Evolutionary conservation across 2,888 invertebrate genomes (phyloP).

Genomic region (Andricus curvator): DNA sequence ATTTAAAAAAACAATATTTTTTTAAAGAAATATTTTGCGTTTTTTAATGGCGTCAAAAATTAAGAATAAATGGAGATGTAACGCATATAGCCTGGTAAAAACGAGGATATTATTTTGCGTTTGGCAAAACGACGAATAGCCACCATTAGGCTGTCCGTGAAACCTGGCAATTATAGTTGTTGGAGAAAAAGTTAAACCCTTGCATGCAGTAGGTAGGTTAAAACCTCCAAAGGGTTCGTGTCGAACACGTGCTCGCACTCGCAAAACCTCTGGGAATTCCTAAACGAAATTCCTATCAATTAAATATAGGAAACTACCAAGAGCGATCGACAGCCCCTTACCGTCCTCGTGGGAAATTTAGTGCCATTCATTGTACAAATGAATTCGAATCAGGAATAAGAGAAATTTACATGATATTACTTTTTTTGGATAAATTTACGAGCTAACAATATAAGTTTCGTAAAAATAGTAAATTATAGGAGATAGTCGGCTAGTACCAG

Average conservation of each 20-base stretch:
- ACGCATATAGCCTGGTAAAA: not conserved
- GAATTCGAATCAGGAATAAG: constrained; percentile 1
- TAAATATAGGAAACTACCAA: constrained; percentile 10
- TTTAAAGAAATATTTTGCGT: not conserved
- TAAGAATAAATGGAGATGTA: not conserved
- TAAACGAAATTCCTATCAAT: constrained; percentile 37
- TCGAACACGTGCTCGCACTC: constrained; percentile 21
- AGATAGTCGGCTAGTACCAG: no score
- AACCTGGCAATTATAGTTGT: constrained; percentile 30
- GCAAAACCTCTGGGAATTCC: constrained; percentile 11
- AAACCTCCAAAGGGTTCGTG: constrained; percentile 1
- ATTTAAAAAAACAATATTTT: not conserved
- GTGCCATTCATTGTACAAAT: not conserved
- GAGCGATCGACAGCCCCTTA: constrained; percentile 1
- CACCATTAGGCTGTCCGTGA: constrained; percentile 1
- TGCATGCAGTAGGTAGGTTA: constrained; percentile 3
- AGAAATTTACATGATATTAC: not conserved
- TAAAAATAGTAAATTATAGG: not conserved
- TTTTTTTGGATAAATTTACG: not conserved
- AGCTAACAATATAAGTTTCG: not conserved
- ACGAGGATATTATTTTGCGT: not conserved
- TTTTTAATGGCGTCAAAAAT: not conserved
- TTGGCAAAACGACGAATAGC: not conserved
- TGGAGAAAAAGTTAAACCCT: constrained; percentile 27
- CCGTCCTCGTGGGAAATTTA: constrained; percentile 21